Percentiles rank a stretch among this genome's conserved stretches.
Evolutionary conservation across 2,888 invertebrate species (phyloP).

Genomic region (Sesia apiformis): DNA sequence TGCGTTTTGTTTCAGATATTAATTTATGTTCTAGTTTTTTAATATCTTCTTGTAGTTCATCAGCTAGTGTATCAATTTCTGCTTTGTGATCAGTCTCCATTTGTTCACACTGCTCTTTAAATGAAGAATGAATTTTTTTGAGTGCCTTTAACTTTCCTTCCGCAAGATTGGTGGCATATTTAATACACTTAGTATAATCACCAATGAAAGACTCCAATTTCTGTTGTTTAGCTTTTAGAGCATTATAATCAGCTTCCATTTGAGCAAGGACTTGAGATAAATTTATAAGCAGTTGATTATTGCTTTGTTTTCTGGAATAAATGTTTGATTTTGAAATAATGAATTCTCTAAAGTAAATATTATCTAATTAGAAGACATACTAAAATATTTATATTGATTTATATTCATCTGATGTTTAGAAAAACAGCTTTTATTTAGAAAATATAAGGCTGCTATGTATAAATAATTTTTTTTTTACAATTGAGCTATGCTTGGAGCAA

Average conservation of each 20-base stretch:
- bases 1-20: slow-evolving; percentile 52
- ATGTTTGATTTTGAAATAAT: not conserved
- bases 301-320: too few species aligned
- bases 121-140: slow-evolving; percentile 38
- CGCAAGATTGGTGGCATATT: slow-evolving; percentile 43
- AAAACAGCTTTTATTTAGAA: too few species aligned
- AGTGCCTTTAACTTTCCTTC: slow-evolving; percentile 44
- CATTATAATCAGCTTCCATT: slow-evolving; percentile 43
- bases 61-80: too few species aligned
- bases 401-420: too few species aligned
- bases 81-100: slow-evolving; percentile 38
- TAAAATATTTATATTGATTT: too few species aligned
- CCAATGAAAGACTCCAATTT: slow-evolving; percentile 47
- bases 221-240: slow-evolving; percentile 53
- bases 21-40: too few species aligned
- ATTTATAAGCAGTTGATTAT: slow-evolving; percentile 33
- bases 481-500: too few species aligned
- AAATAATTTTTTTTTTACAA: too few species aligned
- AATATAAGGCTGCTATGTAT: too few species aligned
- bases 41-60: slow-evolving; percentile 43
- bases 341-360: too few species aligned
- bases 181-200: slow-evolving; percentile 45
- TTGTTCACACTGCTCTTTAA: slow-evolving; percentile 50
- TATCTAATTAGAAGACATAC: too few species aligned
- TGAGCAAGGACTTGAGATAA: slow-evolving; percentile 36